Base-by-base conservation (phyloP, 2,797 vertebrate genomes). In the Sarcoramphus papa region DNA sequence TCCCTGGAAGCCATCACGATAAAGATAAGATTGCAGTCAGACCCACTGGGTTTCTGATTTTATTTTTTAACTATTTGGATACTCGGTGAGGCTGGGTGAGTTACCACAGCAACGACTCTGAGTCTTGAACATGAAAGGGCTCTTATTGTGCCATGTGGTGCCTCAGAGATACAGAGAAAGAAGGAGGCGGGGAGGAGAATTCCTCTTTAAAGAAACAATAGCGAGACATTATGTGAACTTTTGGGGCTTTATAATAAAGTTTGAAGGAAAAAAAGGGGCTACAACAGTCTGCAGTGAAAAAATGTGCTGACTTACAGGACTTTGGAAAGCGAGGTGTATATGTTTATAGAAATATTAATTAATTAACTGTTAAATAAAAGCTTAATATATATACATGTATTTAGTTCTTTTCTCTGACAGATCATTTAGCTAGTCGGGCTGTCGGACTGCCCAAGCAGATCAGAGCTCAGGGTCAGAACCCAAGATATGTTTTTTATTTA, bases 51-150 rank as follows among this genome's bases (percentile, higher is more conserved):
- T 68, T 77, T 64, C 48, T 47, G 88, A 24, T 60, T 78, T 75
- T 57, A 31, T 79, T 94, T 85, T 94, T 88, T 56, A 47, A 78
- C 92, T 96, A 92, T 97, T 97, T 97, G 97, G 96, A 75, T 94
- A 65, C 92, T 92, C 90, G 25, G 85, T 7, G 74, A 94, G 94
- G 87, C 20, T 90, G 95, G 87, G 70, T 31, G 92, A 95, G 97
- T 97, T 97, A 51, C 97, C 97, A 97, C 97, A 97, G 98, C 97
- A 97, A 97, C 97, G 90, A 96, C 94, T 75, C 45, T 41, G 94
- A 95, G 95, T 92, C 84, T 92, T 80, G 96, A 95, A 90, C 92
- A 83, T 97, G 93, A 85, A 89, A 96, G 95, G 92, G 94, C 95
- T 97, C 94, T 97, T 92, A 84, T 84, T 97, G 97, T 93, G 88